A percentile compares a stretch with the other conserved stretches of the same genome.
phyloP scores from a whole-genome alignment of 2,797 vertebrate genomes.

The Neopelma chrysocephalum region DNA sequence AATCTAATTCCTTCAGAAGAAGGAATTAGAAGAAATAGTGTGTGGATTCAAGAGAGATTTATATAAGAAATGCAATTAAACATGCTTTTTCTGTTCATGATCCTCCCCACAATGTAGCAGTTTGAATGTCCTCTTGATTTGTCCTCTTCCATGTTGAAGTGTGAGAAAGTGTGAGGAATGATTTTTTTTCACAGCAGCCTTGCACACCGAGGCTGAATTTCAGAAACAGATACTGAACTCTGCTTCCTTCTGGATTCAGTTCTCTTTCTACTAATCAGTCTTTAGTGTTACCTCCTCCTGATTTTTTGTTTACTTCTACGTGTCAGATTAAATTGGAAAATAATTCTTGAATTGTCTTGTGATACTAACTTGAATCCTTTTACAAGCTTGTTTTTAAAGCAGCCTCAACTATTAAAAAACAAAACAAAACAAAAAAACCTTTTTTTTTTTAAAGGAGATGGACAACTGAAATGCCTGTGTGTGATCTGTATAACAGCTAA shows the following conservation, averaged over 20 bases:
- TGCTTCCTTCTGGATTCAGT: background rate
- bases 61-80: background rate
- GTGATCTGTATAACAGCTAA: background rate
- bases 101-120: background rate
- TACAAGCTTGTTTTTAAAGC: background rate
- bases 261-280: background rate
- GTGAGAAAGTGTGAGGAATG: background rate
- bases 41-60: background rate
- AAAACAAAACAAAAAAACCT: accelerated
- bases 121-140: background rate
- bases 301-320: background rate
- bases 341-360: background rate
- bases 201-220: background rate
- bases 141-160: background rate
- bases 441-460: background rate
- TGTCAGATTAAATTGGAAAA: background rate
- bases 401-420: background rate
- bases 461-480: background rate
- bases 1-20: background rate
- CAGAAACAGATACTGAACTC: background rate
- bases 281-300: background rate
- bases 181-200: background rate
- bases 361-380: background rate
- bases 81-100: background rate
- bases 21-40: background rate